These are phyloP conservation scores for Branchipolynoe longqiensis DNA, from an alignment of 2,888 invertebrate genomes.

Conservation along the genomic window DNA sequence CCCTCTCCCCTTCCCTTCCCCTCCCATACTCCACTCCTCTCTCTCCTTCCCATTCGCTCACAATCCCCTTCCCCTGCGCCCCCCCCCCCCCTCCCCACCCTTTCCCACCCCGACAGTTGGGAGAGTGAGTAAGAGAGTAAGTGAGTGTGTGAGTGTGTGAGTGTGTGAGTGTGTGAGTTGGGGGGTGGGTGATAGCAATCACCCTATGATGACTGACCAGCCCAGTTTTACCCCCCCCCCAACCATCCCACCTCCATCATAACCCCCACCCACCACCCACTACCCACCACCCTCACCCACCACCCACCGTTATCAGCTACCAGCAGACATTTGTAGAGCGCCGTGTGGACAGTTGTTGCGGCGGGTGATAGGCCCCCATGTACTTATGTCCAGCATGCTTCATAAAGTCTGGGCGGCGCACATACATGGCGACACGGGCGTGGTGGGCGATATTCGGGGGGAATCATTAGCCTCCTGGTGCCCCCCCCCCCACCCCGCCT, in stretches of 20 bases:
- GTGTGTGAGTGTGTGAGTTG: too few species aligned
- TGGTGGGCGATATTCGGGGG: slow-evolving; percentile 36
- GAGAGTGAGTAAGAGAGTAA: too few species aligned
- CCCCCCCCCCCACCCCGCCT: neutral
- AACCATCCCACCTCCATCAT: neutral
- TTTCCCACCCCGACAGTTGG: too few species aligned
- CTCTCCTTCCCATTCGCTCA: too few species aligned
- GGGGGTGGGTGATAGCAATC: too few species aligned
- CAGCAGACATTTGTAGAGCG: slow-evolving; percentile 46
- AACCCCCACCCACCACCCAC: neutral
- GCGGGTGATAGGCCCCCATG: slow-evolving; percentile 2
- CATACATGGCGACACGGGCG: slow-evolving; percentile 29
- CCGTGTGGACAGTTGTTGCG: slow-evolving; percentile 33
- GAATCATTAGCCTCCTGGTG: slow-evolving; percentile 37
- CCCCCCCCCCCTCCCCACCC: too few species aligned
- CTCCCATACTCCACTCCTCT: too few species aligned
- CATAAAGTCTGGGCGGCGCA: slow-evolving; percentile 32
- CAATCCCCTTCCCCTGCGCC: too few species aligned
- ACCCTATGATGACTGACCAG: too few species aligned
- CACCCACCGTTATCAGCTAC: slow-evolving; percentile 18
- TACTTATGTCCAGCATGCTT: slow-evolving; percentile 54
- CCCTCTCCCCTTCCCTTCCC: too few species aligned
- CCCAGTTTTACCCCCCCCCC: slow-evolving; percentile 23
- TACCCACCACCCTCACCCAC: neutral
- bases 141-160: too few species aligned